These are phyloP conservation scores for Poliocrania exsul DNA, from an alignment of 2,797 vertebrate genomes.

Conservation along the genomic window DNA sequence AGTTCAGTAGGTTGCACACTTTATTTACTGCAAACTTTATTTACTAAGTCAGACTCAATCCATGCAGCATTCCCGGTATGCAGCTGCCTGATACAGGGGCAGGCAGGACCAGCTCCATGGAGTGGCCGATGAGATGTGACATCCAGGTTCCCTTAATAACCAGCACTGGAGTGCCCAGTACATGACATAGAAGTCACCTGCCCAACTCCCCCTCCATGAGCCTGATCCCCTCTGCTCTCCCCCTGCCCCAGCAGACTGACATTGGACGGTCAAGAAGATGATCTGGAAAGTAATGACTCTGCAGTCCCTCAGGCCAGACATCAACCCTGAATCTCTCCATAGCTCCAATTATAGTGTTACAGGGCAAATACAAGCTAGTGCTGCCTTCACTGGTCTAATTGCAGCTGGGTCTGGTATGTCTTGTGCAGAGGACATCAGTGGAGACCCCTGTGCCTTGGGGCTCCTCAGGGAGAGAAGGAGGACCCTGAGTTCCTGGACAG, in stretches of 20 bases:
- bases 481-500: background rate
- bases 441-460: background rate
- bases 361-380: background rate
- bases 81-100: background rate
- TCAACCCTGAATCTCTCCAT: background rate
- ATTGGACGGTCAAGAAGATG: background rate
- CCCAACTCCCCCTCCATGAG: background rate
- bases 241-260: background rate
- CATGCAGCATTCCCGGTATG: accelerated
- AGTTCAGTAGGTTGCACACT: background rate
- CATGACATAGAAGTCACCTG: background rate
- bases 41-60: background rate
- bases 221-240: background rate
- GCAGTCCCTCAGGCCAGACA: background rate
- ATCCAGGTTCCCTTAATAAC: background rate
- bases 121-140: accelerated
- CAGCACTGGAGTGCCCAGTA: background rate
- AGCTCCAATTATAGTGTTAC: background rate
- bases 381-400: background rate
- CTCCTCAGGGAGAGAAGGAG: background rate
- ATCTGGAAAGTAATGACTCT: background rate
- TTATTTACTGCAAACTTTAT: background rate
- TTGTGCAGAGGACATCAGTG: background rate
- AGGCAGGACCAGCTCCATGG: background rate
- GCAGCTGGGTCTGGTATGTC: background rate